A percentile compares a stretch with the other conserved stretches of the same genome.
Conservation (phyloP, 2,888 invertebrate species). For the Drosophila robusta region DNA sequence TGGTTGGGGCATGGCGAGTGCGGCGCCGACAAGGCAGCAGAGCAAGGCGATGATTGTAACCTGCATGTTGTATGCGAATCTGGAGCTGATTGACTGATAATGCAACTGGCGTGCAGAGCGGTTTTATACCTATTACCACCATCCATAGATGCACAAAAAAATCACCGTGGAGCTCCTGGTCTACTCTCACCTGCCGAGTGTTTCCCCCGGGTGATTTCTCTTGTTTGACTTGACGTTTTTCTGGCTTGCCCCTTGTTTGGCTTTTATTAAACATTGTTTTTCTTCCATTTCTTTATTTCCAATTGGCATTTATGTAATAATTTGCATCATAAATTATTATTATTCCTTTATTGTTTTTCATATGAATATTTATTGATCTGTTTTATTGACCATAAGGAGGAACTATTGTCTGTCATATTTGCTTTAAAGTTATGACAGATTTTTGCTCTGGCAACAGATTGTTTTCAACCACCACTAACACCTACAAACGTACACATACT, state of each 20-base stretch:
- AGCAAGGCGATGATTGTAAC: constrained; percentile 27
- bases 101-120: not conserved
- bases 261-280: constrained; percentile 28
- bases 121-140: not conserved
- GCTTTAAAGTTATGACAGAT: constrained; percentile 17
- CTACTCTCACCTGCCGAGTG: constrained; percentile 33
- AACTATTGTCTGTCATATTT: constrained; percentile 20
- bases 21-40: constrained; percentile 36
- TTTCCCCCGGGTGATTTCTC: constrained; percentile 35
- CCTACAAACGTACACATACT: constrained; percentile 12
- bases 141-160: constrained; percentile 3
- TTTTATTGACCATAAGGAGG: constrained; percentile 26
- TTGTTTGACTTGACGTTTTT: constrained; percentile 4
- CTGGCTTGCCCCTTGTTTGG: constrained; percentile 14
- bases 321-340: constrained; percentile 3
- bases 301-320: not conserved
- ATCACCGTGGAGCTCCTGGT: not conserved
- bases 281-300: not conserved
- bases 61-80: constrained; percentile 37
- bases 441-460: constrained; percentile 1
- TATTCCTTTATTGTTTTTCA: constrained; percentile 1
- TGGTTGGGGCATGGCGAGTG: constrained; percentile 35
- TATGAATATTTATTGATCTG: constrained; percentile 9
- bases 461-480: not conserved
- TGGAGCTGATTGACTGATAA: constrained; percentile 36